phyloP scores from a whole-genome alignment of 1,140 invertebrate species.

The Oryzaephilus surinamensis region DNA sequence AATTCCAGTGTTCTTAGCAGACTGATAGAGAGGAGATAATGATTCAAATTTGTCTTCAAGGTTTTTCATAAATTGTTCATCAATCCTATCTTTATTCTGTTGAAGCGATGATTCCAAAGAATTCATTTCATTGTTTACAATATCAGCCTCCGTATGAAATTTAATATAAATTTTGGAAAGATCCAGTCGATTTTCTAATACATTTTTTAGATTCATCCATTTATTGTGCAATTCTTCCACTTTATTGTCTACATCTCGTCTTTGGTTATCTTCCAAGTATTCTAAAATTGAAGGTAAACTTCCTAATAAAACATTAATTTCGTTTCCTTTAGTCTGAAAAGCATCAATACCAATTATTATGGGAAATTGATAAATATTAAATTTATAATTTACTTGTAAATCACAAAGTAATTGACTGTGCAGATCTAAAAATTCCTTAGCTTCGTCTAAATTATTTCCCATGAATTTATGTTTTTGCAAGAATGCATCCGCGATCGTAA shows the following conservation, averaged over 20 bases:
- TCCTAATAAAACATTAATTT: slow-evolving; percentile 51
- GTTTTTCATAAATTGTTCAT: slow-evolving; percentile 43
- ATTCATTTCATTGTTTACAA: slow-evolving; percentile 56
- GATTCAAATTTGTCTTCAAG: slow-evolving; percentile 51
- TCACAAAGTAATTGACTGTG: slow-evolving; percentile 66
- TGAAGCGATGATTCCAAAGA: slow-evolving; percentile 48
- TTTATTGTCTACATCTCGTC: slow-evolving; percentile 51
- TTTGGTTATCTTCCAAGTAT: slow-evolving; percentile 53
- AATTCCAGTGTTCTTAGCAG: slow-evolving; percentile 51
- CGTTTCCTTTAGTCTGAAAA: slow-evolving; percentile 52
- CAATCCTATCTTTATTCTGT: slow-evolving; percentile 34
- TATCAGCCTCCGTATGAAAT: slow-evolving; percentile 59
- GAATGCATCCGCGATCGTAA: slow-evolving; percentile 58
- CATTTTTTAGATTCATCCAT: slow-evolving; percentile 53
- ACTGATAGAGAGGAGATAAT: slow-evolving; percentile 47
- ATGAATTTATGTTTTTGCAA: slow-evolving; percentile 64
- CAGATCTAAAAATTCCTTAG: slow-evolving; percentile 63
- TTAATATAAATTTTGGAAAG: slow-evolving; percentile 56
- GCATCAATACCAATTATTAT: slow-evolving; percentile 8
- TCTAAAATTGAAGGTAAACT: slow-evolving; percentile 56
- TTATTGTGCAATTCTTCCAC: slow-evolving; percentile 49
- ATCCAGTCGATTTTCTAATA: slow-evolving; percentile 53
- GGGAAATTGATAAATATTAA: not conserved
- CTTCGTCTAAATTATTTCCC: slow-evolving; percentile 57
- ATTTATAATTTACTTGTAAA: slow-evolving; percentile 48